Conservation (phyloP, 2,113 vertebrate species). For the Dromas ardeola region DNA sequence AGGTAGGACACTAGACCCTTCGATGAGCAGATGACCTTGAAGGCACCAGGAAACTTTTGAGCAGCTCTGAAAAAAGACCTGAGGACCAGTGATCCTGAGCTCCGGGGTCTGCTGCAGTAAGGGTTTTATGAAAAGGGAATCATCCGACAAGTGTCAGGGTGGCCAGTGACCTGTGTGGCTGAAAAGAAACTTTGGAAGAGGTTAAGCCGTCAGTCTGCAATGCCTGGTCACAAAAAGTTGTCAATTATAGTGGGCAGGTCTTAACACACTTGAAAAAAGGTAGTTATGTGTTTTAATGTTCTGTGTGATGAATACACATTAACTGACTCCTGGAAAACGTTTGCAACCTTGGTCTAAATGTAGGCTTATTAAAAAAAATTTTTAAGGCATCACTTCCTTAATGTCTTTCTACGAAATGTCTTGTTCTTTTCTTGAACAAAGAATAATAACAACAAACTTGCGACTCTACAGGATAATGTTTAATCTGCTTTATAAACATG, state of each 20-base stretch:
- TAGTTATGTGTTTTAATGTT: not conserved
- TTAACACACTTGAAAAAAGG: not conserved
- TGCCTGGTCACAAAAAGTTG: not conserved
- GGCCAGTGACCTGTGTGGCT: not conserved
- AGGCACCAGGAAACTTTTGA: not conserved
- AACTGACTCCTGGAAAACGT: not conserved
- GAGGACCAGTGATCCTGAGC: not conserved
- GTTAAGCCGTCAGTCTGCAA: not conserved
- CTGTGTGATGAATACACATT: not conserved
- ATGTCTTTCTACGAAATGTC: not conserved
- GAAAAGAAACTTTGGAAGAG: not conserved
- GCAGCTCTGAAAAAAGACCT: not conserved
- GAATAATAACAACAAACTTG: not conserved
- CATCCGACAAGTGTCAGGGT: rapidly evolving
- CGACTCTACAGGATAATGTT: not conserved
- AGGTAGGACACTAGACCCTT: not conserved
- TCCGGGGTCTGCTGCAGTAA: rapidly evolving
- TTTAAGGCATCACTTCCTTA: not conserved
- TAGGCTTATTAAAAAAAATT: not conserved
- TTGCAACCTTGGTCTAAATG: not conserved
- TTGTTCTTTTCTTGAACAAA: not conserved
- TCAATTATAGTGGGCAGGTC: not conserved
- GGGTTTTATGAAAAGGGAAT: not conserved
- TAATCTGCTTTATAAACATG: not conserved
- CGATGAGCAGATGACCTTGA: not conserved